Evolutionary conservation across 1,140 invertebrate species (phyloP), one percentile per base, ranked within the genome.

Genomic region (Microvelia longipes): DNA sequence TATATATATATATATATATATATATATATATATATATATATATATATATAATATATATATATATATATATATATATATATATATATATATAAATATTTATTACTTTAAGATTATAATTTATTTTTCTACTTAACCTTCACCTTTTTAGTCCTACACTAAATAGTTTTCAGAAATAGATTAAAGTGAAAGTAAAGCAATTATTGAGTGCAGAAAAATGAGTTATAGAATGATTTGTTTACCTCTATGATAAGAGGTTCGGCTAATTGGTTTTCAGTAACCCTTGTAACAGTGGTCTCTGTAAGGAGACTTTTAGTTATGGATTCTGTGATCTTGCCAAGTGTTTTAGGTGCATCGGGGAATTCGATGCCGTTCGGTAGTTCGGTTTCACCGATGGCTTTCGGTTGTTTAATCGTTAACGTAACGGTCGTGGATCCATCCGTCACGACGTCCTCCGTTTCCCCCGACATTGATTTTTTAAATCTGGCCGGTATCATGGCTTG

Each of bases 221-320:
- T n/a, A n/a, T n/a, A n/a, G n/a, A n/a, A n/a, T n/a, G n/a, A n/a
- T n/a, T n/a, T 71, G 81, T 82, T 80, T 85, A 95, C 93, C 91
- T 94, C 92, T 78, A 89, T 88, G 80, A 93, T 89, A 75, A 93
- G 83, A 75, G 91, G 89, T 78, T 85, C 85, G 75, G 88, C 83
- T 81, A 91, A 84, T 77, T 90, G 85, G 85, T 96, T 96, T 81
- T 95, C 90, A 72, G 93, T 96, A 79, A 94, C 86, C 74, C 93
- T 84, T 72, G 92, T 95, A 78, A 94, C 92, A 73, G 92, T 91
- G 65, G 92, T 95, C 84, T 95, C 93, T 74, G 92, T 94, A 81
- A 93, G 90, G 69, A 92, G 94, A 77, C 91, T 93, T 85, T 93
- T 94, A 78, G 92, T 94, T 83, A 94, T 91, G 79, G 88, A 91